These are phyloP conservation scores for Metellina segmentata DNA, from an alignment of 2,888 invertebrate species.

Conservation along the genomic window DNA sequence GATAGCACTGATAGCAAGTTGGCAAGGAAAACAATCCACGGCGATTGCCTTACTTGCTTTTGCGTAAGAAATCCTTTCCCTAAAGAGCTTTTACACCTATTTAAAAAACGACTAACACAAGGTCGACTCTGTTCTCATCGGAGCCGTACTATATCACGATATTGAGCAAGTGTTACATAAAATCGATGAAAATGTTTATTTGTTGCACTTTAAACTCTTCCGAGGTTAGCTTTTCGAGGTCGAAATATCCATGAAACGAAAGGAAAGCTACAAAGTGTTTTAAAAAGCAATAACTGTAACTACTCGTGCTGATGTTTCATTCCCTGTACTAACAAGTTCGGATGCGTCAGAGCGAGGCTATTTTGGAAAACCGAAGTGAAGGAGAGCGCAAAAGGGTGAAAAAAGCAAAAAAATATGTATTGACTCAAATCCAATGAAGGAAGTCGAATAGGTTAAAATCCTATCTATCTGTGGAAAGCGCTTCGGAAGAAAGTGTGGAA, in stretches of 20 bases:
- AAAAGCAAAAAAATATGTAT: not conserved
- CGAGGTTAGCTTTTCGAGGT: not conserved
- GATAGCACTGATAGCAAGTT: no score
- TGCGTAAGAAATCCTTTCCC: no score
- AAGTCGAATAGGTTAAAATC: not conserved
- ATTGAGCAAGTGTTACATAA: no score
- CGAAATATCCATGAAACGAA: not conserved
- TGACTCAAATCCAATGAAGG: not conserved
- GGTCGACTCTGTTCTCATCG: no score
- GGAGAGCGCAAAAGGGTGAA: not conserved
- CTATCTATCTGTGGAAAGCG: not conserved
- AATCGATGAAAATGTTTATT: no score
- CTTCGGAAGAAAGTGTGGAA: not conserved
- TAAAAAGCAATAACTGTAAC: not conserved
- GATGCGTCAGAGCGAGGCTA: not conserved
- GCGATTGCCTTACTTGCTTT: no score
- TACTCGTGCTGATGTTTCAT: not conserved
- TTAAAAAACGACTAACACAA: no score
- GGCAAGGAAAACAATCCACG: no score
- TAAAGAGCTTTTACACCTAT: no score
- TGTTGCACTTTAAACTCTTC: no score
- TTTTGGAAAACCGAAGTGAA: not conserved
- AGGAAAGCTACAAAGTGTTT: not conserved
- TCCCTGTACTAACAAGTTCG: not conserved
- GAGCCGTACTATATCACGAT: no score